Evolutionary conservation across 2,113 vertebrate species (phyloP).

Genomic region (Onychorhynchus coronatus): DNA sequence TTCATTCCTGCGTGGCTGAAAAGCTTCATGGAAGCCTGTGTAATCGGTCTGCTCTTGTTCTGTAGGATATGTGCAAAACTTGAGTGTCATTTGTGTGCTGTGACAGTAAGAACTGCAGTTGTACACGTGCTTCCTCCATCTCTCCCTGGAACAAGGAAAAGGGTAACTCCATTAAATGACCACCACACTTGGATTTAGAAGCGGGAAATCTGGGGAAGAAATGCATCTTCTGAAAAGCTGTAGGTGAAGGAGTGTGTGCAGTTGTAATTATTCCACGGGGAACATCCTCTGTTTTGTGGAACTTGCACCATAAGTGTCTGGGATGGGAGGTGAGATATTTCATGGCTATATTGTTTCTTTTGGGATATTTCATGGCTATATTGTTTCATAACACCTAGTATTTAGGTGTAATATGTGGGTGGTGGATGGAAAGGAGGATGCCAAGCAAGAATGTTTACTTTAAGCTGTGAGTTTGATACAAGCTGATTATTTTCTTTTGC

Average conservation of each 20-base stretch:
- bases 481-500: neutral
- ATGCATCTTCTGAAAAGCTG: neutral
- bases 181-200: neutral
- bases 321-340: neutral
- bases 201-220: neutral
- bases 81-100: fast-evolving
- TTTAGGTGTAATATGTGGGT: fast-evolving
- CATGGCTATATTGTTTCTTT: neutral
- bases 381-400: neutral
- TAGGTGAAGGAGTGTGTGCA: neutral
- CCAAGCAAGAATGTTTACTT: neutral
- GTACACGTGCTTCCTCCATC: fast-evolving
- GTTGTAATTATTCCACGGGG: neutral
- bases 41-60: neutral
- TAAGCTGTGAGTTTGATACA: neutral
- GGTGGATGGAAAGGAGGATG: neutral
- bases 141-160: neutral
- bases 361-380: neutral
- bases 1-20: neutral
- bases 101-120: neutral
- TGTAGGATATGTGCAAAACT: neutral
- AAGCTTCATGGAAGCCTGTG: neutral
- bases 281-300: neutral
- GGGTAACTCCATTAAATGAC: neutral
- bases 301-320: neutral